Conservation (phyloP, 2,888 invertebrate genomes). For the Microctonus brassicae region DNA sequence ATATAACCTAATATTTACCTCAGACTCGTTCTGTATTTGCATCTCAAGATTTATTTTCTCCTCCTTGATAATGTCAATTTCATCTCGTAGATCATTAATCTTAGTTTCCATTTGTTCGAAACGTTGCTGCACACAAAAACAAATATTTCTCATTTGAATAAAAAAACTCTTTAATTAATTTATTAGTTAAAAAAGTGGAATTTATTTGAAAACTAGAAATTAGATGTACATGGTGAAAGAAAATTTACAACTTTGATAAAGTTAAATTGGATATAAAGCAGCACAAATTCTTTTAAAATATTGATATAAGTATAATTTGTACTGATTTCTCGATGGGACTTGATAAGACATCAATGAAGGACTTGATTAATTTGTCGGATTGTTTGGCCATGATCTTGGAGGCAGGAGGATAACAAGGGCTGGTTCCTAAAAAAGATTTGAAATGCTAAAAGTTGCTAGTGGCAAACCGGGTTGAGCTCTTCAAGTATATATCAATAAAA, state of each 20-base stretch:
- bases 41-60: slow-evolving; percentile 63
- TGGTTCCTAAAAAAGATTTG: slow-evolving; percentile 61
- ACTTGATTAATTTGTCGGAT: slow-evolving; percentile 56
- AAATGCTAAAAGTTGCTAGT: neutral
- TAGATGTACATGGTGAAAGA: slow-evolving; percentile 21
- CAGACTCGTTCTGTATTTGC: slow-evolving; percentile 61
- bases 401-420: slow-evolving; percentile 63
- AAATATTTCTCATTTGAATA: slow-evolving; percentile 53
- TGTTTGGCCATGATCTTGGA: slow-evolving; percentile 64
- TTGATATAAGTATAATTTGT: neutral
- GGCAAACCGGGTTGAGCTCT: neutral
- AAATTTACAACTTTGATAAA: slow-evolving; percentile 5
- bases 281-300: neutral
- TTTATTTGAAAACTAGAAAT: neutral
- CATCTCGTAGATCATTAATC: slow-evolving; percentile 63
- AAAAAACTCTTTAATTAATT: slow-evolving; percentile 50
- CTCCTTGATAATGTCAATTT: slow-evolving; percentile 64
- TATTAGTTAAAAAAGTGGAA: slow-evolving; percentile 44
- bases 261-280: neutral
- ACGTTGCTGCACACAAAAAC: slow-evolving; percentile 65
- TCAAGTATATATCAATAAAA: neutral
- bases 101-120: slow-evolving; percentile 68
- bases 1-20: slow-evolving; percentile 61
- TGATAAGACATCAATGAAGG: slow-evolving; percentile 11
- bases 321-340: neutral